These are phyloP conservation scores for Gallinago solitaria DNA, from an alignment of 2,797 vertebrate species.

Conservation along the genomic window DNA sequence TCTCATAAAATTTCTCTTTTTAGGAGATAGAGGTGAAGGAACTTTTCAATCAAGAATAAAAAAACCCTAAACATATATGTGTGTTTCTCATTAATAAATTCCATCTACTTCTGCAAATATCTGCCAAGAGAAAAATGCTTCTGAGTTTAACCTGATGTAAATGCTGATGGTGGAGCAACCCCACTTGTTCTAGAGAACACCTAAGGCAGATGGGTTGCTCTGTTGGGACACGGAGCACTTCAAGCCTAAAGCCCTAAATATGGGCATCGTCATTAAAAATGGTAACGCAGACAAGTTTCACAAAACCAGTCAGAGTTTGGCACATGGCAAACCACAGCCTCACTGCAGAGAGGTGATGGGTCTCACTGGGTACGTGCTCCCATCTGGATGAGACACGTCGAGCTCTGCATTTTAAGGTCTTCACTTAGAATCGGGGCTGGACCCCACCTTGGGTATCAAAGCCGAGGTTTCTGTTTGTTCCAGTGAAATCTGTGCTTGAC, in stretches of 20 bases:
- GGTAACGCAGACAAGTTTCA: neutral
- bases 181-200: neutral
- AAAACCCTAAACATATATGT: neutral
- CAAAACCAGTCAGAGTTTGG: neutral
- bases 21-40: neutral
- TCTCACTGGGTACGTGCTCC: rapidly evolving
- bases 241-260: neutral
- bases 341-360: too few relatives aligned
- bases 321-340: neutral
- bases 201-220: neutral
- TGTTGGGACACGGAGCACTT: neutral
- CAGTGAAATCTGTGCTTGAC: neutral
- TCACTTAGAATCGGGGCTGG: neutral
- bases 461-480: neutral
- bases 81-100: neutral
- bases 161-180: neutral
- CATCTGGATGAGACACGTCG: rapidly evolving
- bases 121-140: neutral
- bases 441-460: neutral
- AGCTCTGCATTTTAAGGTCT: neutral
- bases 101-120: neutral
- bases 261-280: neutral
- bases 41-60: neutral
- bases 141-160: neutral
- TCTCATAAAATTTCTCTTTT: neutral